These are phyloP conservation scores for Pomacea maculata DNA, from an alignment of 1,140 invertebrate genomes.

Conservation along the genomic window DNA sequence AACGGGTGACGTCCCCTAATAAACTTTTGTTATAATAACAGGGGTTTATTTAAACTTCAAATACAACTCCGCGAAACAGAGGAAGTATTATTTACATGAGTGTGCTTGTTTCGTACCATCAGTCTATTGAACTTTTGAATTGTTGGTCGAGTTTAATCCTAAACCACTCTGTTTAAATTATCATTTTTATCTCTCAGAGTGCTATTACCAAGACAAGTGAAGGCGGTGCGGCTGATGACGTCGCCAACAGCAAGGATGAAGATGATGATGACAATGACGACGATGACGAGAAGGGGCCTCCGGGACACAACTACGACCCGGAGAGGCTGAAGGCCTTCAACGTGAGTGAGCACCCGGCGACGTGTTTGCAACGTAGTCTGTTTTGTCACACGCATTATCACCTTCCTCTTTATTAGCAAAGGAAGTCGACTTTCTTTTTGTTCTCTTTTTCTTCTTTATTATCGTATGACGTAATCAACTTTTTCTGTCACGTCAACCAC, in stretches of 20 bases:
- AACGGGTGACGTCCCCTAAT: no score
- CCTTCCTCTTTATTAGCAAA: no score
- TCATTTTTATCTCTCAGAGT: conserved; percentile 43
- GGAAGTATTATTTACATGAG: background rate
- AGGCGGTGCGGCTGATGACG: conserved; percentile 80
- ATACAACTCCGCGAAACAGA: no score
- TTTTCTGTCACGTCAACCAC: no score
- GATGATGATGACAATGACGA: conserved; percentile 86
- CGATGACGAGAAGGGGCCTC: conserved; percentile 85
- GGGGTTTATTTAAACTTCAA: no score
- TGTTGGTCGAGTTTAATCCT: background rate
- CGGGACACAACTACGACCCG: conserved; percentile 87
- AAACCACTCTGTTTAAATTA: background rate
- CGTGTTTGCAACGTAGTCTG: no score
- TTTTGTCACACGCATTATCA: no score
- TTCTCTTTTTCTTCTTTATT: no score
- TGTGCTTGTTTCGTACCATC: background rate
- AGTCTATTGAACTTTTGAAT: background rate
- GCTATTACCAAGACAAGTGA: conserved; percentile 74
- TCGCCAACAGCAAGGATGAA: conserved; percentile 74
- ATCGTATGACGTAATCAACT: no score
- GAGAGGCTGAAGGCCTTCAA: conserved; percentile 97
- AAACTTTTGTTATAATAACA: no score
- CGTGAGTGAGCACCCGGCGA: conserved; percentile 72
- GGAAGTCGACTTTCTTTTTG: no score